Evolutionary conservation across 2,797 vertebrate species (phyloP), one percentile per base, ranked within the genome.

Genomic region (Sparidentex hasta): DNA sequence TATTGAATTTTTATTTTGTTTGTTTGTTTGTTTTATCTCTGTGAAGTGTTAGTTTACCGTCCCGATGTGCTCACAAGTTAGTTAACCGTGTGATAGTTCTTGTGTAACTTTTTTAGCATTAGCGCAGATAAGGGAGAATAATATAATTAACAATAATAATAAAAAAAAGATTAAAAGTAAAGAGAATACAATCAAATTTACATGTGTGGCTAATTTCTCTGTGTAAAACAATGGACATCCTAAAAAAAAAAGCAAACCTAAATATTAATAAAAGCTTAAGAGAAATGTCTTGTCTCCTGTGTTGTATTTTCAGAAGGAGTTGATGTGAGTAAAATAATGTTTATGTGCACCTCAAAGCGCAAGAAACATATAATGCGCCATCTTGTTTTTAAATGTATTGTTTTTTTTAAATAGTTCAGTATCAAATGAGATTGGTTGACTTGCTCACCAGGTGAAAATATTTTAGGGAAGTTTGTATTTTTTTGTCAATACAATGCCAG

Each of bases 21-120:
- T 84, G 88, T 78, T 61, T 48, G 21, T 79, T 90, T 87, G 88
- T 66, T 27, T 33, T 14, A 88, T 88, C 76, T 91, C 59, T 90
- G 91, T 94, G 89, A 92, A 83, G 91, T 95, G 91, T 94, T 93
- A 94, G 92, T 87, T 94, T 90, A 89, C 76, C 25, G 89, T 94
- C 92, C 90, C 55, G 33, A 75, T 93, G 91, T 95, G 87, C 86
- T 92, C 91, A 94, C 88, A 83, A 89, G 83, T 94, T 94, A 95
- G 90, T 87, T 88, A 90, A 91, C 75, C 47, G 83, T 93, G 94
- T 95, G 93, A 85, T 95, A 83, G 92, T 91, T 93, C 81, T 88
- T 81, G 90, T 94, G 94, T 94, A 95, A 94, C 92, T 93, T 94
- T 95, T 95, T 91, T 94, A 94, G 94, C 90, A 80, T 93, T 95